Conservation (phyloP, 2,113 vertebrate species). For the Plecotus auritus region DNA sequence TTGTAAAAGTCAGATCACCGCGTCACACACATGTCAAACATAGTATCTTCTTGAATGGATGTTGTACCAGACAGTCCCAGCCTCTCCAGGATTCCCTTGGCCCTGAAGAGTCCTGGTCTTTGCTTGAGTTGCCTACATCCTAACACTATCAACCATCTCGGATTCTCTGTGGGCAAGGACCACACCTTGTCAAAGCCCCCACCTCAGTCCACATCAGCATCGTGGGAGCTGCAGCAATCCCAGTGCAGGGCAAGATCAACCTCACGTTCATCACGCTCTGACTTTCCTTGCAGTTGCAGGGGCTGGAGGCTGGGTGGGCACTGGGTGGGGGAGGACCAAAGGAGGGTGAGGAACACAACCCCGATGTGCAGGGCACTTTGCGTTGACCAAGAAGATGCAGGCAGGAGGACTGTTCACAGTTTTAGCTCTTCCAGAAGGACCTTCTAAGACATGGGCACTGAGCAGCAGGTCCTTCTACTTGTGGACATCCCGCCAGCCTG, state of each 20-base stretch:
- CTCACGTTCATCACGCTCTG: neutral
- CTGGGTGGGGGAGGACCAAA: neutral
- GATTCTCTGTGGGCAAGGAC: neutral
- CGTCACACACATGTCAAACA: neutral
- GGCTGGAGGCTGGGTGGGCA: neutral
- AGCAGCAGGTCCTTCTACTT: neutral
- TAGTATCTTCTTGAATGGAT: neutral
- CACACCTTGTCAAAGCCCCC: neutral
- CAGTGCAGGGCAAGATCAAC: neutral
- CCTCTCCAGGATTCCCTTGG: neutral
- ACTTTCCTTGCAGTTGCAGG: neutral
- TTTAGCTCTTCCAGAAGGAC: neutral
- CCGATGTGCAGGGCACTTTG: neutral
- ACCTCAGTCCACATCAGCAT: no score
- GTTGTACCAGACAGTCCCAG: neutral
- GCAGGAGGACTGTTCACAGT: neutral
- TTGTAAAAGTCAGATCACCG: neutral
- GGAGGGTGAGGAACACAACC: neutral
- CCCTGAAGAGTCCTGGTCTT: neutral
- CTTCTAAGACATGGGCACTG: neutral
- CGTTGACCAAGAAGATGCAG: neutral
- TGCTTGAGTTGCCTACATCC: neutral
- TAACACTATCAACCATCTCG: neutral
- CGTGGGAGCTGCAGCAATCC: neutral
- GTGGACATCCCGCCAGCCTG: neutral